These are phyloP conservation scores for Vollenhovia emeryi DNA, from an alignment of 1,140 invertebrate genomes.

Conservation along the genomic window DNA sequence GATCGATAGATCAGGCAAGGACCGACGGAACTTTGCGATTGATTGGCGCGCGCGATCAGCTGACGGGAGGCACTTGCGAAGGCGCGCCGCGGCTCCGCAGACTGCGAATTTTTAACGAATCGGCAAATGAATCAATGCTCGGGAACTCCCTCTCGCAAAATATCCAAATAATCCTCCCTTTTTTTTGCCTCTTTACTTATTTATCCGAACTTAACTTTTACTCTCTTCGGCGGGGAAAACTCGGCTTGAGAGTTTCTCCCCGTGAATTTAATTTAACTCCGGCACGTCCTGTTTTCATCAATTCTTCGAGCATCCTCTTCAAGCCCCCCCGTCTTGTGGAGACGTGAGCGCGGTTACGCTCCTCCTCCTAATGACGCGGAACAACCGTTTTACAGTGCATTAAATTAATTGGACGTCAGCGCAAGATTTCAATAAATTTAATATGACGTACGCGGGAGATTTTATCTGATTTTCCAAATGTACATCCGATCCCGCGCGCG, in stretches of 20 bases:
- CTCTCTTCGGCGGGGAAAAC: neutral
- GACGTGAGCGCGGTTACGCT: neutral
- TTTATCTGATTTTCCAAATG: neutral
- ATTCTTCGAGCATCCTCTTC: neutral
- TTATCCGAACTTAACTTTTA: neutral
- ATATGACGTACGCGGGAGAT: neutral
- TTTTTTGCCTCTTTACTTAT: neutral
- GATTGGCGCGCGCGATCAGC: neutral
- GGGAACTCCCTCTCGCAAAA: neutral
- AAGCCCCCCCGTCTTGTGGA: neutral
- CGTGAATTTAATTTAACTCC: constrained; percentile 3
- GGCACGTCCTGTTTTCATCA: neutral
- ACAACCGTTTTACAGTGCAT: too few species aligned
- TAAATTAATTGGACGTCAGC: neutral
- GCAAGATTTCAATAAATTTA: neutral
- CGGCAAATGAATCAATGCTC: constrained; percentile 2
- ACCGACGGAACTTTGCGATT: neutral
- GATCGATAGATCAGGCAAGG: neutral
- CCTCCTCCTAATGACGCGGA: neutral
- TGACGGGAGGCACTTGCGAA: neutral
- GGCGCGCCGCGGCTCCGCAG: neutral
- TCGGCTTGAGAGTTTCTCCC: neutral
- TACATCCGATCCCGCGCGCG: neutral
- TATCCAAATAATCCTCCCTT: neutral
- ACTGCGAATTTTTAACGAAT: constrained; percentile 23